These are phyloP conservation scores for Arothron firmamentum DNA, from an alignment of 2,113 vertebrate genomes.

Conservation along the genomic window DNA sequence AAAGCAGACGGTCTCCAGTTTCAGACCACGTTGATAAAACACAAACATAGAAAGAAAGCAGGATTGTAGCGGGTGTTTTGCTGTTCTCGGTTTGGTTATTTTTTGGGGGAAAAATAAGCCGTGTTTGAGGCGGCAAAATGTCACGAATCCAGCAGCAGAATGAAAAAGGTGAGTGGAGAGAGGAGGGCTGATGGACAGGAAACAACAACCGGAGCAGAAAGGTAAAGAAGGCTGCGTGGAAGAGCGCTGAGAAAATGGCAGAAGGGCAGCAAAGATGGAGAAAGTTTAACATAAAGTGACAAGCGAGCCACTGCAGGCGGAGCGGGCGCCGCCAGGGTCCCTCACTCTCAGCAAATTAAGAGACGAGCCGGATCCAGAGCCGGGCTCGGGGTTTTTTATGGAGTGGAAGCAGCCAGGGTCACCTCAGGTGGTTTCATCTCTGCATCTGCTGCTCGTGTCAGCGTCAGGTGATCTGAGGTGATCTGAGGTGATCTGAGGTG, in stretches of 20 bases:
- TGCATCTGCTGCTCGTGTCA: background rate
- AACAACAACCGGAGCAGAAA: slow-evolving; percentile 11
- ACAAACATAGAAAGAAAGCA: too few relatives aligned
- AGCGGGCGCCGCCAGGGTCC: background rate
- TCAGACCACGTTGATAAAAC: too few relatives aligned
- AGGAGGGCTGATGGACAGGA: slow-evolving; percentile 24
- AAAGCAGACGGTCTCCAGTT: background rate
- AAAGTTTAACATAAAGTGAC: slow-evolving; percentile 11
- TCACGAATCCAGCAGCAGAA: slow-evolving; percentile 24
- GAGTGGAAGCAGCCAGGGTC: slow-evolving; percentile 5
- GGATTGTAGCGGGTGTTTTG: too few relatives aligned
- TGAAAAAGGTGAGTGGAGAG: background rate
- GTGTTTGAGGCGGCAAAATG: slow-evolving; percentile 28
- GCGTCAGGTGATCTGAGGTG: background rate
- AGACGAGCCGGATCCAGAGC: background rate
- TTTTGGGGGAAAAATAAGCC: background rate
- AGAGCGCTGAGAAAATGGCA: background rate
- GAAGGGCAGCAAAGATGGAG: slow-evolving; percentile 39
- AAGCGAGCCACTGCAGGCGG: background rate
- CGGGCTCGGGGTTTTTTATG: background rate
- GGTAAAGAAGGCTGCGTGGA: slow-evolving; percentile 24
- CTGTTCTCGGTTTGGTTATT: too few relatives aligned
- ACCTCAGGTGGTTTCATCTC: slow-evolving; percentile 13
- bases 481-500: background rate
- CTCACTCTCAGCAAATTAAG: background rate